Base-by-base conservation (phyloP, 1,140 invertebrate species). In the Lepidurus packardi region DNA sequence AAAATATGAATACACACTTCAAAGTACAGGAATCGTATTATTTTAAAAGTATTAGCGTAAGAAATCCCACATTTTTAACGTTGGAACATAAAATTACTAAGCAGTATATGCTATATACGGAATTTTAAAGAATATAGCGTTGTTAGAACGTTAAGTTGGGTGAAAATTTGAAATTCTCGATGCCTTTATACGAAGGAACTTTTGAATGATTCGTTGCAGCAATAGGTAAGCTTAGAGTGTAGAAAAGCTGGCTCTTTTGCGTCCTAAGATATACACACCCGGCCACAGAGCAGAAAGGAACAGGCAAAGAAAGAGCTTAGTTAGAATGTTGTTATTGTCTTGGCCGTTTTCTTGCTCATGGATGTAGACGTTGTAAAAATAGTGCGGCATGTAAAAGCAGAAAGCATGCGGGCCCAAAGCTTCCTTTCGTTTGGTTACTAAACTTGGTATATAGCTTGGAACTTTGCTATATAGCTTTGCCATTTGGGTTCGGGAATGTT, bases 311-410 rank as follows among this genome's bases (percentile, higher is more conserved):
- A 47, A 65, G 21, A 21, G 13, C 6, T 21, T 13, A 65, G 53
- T 65, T 65, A 34, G 13, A 13, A 65, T 65, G 53, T 65, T 65
- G 53, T 65, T 65, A 65, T 65, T 65, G 53, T 65, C 53, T 65
- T 65, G 53, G 16, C 21, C 53, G 6, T 65, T 34, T 34, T 21
- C 21, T 21, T 65, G 53, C 13, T 65, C 53, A 65, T 65, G 53
- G 53, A 65, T 65, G 21, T 65, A 16, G 53, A 65, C 53, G 53
- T 16, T 65, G 53, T 65, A 65, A 65, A 65, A 65, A 65, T 65
- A 65, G 53, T 65, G 21, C 16, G 21, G 53, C 53, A 21, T 65
- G 53, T 65, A 65, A 65, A 65, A 65, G 53, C 53, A 65, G 53
- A 21, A 65, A 65, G 53, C 53, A 65, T 21, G 53, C 9, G 21